Evolutionary conservation across 2,113 vertebrate genomes (phyloP).

Genomic region (Falco punctatus): DNA sequence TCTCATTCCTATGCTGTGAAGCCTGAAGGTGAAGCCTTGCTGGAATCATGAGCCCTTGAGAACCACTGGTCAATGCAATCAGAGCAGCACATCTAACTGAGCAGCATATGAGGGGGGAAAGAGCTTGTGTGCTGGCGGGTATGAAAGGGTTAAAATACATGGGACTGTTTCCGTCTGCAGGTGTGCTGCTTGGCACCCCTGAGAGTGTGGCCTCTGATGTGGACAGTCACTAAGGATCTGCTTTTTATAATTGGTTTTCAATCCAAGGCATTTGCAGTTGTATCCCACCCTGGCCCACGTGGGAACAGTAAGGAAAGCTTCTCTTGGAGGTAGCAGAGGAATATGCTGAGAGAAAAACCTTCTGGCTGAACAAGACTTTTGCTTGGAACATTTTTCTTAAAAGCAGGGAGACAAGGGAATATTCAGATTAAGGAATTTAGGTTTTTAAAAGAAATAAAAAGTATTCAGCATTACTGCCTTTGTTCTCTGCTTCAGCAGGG

Average conservation of each 20-base stretch:
- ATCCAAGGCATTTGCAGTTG: background rate
- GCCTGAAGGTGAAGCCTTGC: background rate
- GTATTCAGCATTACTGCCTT: background rate
- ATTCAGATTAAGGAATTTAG: background rate
- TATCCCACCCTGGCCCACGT: background rate
- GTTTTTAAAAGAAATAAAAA: background rate
- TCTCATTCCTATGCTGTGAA: background rate
- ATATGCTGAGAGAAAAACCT: background rate
- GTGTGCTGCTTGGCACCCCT: background rate
- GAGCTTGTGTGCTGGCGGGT: background rate
- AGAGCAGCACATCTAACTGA: background rate
- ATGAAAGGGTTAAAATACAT: background rate
- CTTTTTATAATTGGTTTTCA: background rate
- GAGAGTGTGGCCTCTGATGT: background rate
- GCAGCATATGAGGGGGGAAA: background rate
- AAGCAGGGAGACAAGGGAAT: background rate
- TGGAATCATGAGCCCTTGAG: background rate
- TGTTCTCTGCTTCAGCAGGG: background rate
- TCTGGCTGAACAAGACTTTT: background rate
- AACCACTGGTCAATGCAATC: fast-evolving
- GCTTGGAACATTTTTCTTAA: background rate
- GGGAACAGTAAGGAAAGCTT: background rate
- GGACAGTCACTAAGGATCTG: background rate
- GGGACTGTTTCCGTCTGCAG: background rate
- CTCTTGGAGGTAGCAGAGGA: background rate